These are phyloP conservation scores for crab-eating macaque (Macaca fascicularis) DNA, from an alignment of 2,113 vertebrate species.

Conservation along the genomic window DNA sequence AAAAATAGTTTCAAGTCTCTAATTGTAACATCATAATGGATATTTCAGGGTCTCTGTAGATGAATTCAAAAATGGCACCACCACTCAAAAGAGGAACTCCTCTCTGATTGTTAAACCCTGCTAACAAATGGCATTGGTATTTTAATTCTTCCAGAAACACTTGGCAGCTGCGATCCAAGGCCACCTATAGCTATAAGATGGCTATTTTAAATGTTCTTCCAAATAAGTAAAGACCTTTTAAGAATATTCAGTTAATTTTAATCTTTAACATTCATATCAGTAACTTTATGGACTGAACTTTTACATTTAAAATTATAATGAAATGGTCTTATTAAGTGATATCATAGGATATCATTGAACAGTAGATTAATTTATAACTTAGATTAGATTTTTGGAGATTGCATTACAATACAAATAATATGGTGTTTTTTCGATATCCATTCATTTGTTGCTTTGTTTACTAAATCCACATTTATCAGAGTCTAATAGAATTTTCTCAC, in stretches of 20 bases:
- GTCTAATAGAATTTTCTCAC: not conserved
- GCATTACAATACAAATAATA: not conserved
- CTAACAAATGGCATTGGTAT: not conserved
- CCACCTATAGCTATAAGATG: not conserved
- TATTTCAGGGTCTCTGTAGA: not conserved
- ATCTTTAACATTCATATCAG: not conserved
- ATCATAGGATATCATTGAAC: not conserved
- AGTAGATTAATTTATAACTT: not conserved
- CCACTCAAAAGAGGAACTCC: not conserved
- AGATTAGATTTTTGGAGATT: not conserved
- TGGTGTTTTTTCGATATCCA: not conserved
- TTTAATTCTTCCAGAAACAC: constrained; percentile 23
- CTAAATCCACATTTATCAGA: not conserved
- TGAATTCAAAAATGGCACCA: not conserved
- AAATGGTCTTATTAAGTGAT: not conserved
- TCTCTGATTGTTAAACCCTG: not conserved
- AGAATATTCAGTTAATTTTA: not conserved
- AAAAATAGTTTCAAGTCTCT: not conserved
- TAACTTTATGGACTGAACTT: not conserved
- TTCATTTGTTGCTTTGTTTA: not conserved
- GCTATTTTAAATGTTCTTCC: constrained; percentile 13
- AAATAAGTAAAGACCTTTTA: not conserved
- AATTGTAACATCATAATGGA: not conserved
- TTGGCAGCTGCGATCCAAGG: not conserved
- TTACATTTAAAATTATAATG: constrained; percentile 5